Evolutionary conservation across 2,113 vertebrate genomes (phyloP), one percentile per base, ranked within the genome.

Genomic region (Pollachius pollachius): DNA sequence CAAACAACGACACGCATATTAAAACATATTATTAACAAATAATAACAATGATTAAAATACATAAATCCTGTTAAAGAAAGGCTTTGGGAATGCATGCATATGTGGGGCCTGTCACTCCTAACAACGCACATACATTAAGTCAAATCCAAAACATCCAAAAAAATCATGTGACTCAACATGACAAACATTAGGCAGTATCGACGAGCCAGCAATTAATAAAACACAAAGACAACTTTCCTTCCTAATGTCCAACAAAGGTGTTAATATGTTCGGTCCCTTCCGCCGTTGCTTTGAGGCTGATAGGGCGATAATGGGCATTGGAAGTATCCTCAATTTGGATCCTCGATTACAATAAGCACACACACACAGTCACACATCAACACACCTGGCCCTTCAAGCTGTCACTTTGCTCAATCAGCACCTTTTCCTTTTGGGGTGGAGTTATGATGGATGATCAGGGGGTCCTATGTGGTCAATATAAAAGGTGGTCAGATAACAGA

Each of bases 381-480:
- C 62, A 34, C 23, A 64, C 23, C 27, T 64, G 23, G 6, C 59
- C 19, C 30, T 15, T 15, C 18, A 58, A 65, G 21, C 25, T 65
- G 15, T 48, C 60, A 34, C 16, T 62, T 17, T 37, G 18, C 60
- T 37, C 67, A 70, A 69, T 71, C 71, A 79, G 69, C 71, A 74
- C 76, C 60, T 61, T 61, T 72, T 73, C 62, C 41, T 48, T 48
- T 48, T 71, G 66, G 48, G 27, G 69, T 19, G 70, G 65, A 23
- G 73, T 62, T 62, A 67, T 57, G 15, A 18, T 67, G 70, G 78
- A 80, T 78, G 70, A 69, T 67, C 66, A 7, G 15, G 71, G 48
- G 70, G 25, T 62, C 71, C 81, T 72, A 75, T 75, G 74, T 83
- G 78, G 77, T 79, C 79, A 52, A 70, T 84, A 91, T 92, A 92